A percentile compares a stretch with the other conserved stretches of the same genome.
Evolutionary conservation across 1,140 invertebrate genomes (phyloP).

Genomic region (Drosophila pruinosa): DNA sequence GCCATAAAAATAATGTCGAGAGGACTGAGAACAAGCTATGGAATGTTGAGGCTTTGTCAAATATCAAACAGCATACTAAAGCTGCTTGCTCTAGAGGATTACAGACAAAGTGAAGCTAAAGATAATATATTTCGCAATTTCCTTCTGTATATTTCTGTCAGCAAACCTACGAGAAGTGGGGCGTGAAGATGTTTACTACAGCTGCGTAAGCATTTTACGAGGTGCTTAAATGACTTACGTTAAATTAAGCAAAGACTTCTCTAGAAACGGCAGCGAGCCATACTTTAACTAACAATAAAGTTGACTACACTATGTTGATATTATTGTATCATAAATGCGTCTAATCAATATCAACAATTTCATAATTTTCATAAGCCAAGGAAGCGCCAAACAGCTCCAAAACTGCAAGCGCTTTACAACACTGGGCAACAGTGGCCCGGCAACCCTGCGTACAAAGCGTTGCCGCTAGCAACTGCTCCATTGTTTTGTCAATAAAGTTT

Average conservation of each 20-base stretch:
- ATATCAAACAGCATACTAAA: slow-evolving; percentile 7
- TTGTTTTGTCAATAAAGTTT: slow-evolving; percentile 54
- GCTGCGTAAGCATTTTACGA: neutral
- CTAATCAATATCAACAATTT: neutral
- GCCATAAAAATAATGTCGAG: slow-evolving; percentile 1
- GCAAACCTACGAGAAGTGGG: neutral
- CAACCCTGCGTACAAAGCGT: slow-evolving; percentile 15
- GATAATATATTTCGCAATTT: neutral
- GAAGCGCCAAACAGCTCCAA: neutral
- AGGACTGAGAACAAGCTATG: slow-evolving; percentile 6
- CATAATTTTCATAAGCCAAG: neutral
- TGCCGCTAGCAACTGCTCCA: slow-evolving; percentile 12
- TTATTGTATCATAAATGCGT: too few relatives aligned
- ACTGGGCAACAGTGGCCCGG: neutral
- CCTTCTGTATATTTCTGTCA: neutral
- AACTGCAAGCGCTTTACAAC: neutral
- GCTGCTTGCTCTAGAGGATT: neutral
- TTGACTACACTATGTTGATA: too few relatives aligned
- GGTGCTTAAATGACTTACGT: neutral
- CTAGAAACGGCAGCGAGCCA: too few relatives aligned
- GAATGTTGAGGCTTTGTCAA: slow-evolving; percentile 8
- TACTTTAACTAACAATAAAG: too few relatives aligned
- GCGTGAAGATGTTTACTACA: neutral
- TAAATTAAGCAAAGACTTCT: neutral
- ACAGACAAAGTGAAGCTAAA: slow-evolving; percentile 7